Base-by-base conservation (phyloP, 2,113 vertebrate genomes). In the Labeo catla region DNA sequence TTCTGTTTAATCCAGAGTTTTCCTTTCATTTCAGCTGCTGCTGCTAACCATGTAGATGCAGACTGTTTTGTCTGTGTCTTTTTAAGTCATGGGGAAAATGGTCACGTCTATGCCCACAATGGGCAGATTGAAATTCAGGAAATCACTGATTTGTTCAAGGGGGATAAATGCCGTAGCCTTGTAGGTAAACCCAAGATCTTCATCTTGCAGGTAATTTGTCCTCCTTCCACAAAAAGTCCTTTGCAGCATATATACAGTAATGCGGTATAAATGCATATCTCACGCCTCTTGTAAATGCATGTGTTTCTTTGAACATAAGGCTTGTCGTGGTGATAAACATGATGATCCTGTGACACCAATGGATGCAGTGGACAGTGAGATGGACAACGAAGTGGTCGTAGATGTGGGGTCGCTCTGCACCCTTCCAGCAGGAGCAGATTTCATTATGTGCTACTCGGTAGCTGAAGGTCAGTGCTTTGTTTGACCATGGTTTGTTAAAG, bases 361-460 rank as follows among this genome's bases (percentile, higher is more conserved):
- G 6, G 98, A 98, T 21, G 61, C n/a, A 0, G 92, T 93, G 84
- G 98, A 82, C 1, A 4, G 39, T 1, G 39, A 70, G 28, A 84
- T 8, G 8, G 23, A 13, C 2, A 97, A 93, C 10, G 47, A 93
- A 47, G 96, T 95, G 3, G 91, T 96, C 90, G 96, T 97, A 70
- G 98, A 99, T 0, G 95, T 96, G 0, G 95, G 96, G 4, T 91
- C 94, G 0, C 63, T 97, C 5, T 93, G 95, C 10, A 97, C 97
- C 0, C 92, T 99, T 74, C 98, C 98, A 2, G 97, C 98, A 0
- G 97, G 97, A 1, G 98, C 98, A 0, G 98, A 99, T 89, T 99
- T 99, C 82, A 93, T 99, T 88, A 99, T 99, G 98, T 99, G 98
- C 84, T 99, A 98, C 91, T 99, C 98, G 0, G 98, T 99, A 61